Evolutionary conservation across 2,888 invertebrate species (phyloP).

Genomic region (Drosophila emarginata): DNA sequence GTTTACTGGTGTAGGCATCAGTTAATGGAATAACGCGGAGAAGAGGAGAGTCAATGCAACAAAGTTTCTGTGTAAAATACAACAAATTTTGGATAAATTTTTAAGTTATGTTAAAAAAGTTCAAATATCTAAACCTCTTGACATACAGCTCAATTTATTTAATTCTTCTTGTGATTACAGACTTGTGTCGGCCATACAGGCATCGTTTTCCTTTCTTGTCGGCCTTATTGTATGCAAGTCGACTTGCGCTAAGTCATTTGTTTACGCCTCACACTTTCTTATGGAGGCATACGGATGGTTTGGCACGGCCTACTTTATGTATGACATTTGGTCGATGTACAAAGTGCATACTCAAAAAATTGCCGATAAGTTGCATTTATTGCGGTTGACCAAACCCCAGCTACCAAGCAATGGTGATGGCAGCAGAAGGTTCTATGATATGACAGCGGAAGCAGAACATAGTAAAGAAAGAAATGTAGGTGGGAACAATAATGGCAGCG

Average conservation of each 20-base stretch:
- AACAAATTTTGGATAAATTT: conserved; percentile 27
- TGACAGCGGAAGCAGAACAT: conserved; percentile 37
- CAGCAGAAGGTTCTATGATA: conserved; percentile 53
- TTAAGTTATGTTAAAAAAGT: conserved; percentile 6
- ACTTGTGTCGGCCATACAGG: conserved; percentile 89
- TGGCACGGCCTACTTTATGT: conserved; percentile 90
- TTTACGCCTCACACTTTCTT: conserved; percentile 87
- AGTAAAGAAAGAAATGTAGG: conserved; percentile 41
- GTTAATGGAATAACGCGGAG: neutral
- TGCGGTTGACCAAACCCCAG: conserved; percentile 68
- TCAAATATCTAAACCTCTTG: conserved; percentile 9
- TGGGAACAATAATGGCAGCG: conserved; percentile 62
- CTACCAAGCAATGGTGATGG: conserved; percentile 33
- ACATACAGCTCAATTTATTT: neutral
- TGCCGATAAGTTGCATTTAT: conserved; percentile 80
- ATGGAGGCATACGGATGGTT: conserved; percentile 91
- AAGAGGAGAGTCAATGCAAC: neutral
- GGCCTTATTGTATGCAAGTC: conserved; percentile 87
- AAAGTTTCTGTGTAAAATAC: conserved; percentile 9
- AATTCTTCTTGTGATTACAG: conserved; percentile 81
- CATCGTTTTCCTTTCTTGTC: conserved; percentile 86
- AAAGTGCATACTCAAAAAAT: conserved; percentile 85
- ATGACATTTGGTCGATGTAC: conserved; percentile 92
- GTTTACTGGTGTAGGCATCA: neutral
- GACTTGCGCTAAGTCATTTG: conserved; percentile 87